Evolutionary conservation across 1,140 invertebrate genomes (phyloP).

Genomic region (Batillaria attramentaria): DNA sequence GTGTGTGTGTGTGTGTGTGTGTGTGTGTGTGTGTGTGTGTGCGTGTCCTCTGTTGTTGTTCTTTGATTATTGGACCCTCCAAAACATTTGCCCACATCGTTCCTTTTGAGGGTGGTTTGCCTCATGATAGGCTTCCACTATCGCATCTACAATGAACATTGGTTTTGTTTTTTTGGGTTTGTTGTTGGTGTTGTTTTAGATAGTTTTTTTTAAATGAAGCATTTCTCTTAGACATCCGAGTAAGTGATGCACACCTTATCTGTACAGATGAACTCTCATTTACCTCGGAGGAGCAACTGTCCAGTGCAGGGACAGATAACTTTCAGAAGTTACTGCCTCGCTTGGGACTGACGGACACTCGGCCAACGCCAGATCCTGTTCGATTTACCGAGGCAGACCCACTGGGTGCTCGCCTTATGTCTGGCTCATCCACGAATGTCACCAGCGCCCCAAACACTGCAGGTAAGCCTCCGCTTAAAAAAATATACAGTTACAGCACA

Average conservation of each 20-base stretch:
- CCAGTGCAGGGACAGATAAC: conserved; percentile 50
- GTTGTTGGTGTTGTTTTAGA: too few species aligned
- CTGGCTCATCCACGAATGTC: not conserved
- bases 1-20: not conserved
- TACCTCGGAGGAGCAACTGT: conserved; percentile 49
- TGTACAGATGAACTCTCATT: conserved; percentile 55
- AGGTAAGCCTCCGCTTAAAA: too few species aligned
- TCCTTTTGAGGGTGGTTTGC: too few species aligned
- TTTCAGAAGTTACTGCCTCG: conserved; percentile 61
- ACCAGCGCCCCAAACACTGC: not conserved
- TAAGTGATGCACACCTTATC: too few species aligned
- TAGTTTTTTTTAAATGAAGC: too few species aligned
- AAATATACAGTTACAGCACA: too few species aligned
- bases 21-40: not conserved
- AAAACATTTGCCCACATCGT: too few species aligned
- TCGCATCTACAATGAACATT: too few species aligned
- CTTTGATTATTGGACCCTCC: too few species aligned
- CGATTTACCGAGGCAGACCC: conserved; percentile 74
- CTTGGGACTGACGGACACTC: conserved; percentile 70
- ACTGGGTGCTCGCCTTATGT: conserved; percentile 70
- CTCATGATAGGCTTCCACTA: too few species aligned
- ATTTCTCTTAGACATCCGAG: too few species aligned
- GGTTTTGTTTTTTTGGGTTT: too few species aligned
- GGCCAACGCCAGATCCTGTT: conserved; percentile 72
- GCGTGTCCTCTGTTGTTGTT: not conserved